These are phyloP conservation scores for Lasioglossum vierecki DNA, from an alignment of 2,888 invertebrate genomes.

Conservation along the genomic window DNA sequence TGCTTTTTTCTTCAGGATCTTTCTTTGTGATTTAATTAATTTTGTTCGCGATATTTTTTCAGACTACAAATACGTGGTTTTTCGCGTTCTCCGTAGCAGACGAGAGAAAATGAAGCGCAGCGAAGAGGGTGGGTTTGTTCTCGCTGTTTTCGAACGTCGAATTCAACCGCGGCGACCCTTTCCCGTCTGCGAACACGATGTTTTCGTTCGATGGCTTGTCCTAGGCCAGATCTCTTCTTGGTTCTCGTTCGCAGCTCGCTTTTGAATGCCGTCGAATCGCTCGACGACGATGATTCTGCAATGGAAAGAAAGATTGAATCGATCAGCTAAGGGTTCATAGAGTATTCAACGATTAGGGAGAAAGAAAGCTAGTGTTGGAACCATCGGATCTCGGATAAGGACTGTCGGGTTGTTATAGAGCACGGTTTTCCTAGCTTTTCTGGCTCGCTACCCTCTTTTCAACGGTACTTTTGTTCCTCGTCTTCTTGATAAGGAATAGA, in stretches of 20 bases:
- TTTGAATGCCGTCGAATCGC: constrained; percentile 37
- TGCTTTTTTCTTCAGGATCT: neutral
- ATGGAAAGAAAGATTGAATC: constrained; percentile 30
- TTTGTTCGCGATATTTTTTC: constrained; percentile 36
- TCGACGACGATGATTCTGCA: constrained; percentile 46
- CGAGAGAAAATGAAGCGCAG: constrained; percentile 8
- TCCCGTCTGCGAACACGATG: constrained; percentile 33
- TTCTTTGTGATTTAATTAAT: neutral
- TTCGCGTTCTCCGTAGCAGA: constrained; percentile 21
- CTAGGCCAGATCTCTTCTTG: constrained; percentile 22
- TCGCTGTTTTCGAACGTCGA: constrained; percentile 38
- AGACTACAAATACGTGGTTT: neutral
- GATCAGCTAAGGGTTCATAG: constrained; percentile 14
- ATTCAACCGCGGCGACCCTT: constrained; percentile 29
- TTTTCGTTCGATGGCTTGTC: constrained; percentile 27
- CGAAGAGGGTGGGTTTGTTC: constrained; percentile 14
- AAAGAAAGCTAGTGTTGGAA: neutral
- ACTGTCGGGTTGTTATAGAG: neutral
- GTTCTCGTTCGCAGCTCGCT: constrained; percentile 33
- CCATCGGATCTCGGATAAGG: neutral
- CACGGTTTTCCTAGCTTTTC: neutral
- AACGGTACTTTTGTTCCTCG: neutral
- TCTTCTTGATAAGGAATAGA: neutral
- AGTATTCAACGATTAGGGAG: neutral
- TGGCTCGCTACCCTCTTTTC: neutral